Conservation (phyloP, 1,140 invertebrate genomes). For the Reticulitermes speratus region DNA sequence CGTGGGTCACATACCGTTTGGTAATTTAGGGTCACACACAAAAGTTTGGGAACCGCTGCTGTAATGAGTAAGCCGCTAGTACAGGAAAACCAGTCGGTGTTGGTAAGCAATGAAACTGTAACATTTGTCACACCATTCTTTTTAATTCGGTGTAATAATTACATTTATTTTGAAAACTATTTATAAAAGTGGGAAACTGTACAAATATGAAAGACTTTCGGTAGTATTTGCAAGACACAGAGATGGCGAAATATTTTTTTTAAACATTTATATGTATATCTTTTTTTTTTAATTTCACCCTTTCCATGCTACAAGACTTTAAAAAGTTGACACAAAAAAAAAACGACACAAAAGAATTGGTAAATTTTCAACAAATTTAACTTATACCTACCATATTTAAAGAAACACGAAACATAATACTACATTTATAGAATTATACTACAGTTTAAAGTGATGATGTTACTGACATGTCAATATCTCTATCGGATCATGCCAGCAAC, state of each 20-base stretch:
- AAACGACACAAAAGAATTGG: neutral
- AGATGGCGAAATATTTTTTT: neutral
- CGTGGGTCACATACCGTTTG: too few relatives aligned
- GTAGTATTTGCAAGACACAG: neutral
- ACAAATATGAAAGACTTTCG: neutral
- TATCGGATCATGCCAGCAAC: neutral
- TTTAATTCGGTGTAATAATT: neutral
- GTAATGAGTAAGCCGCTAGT: too few relatives aligned
- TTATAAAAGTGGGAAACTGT: constrained; percentile 17
- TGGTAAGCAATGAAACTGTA: neutral
- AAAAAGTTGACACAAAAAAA: neutral
- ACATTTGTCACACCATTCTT: neutral
- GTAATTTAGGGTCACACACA: too few relatives aligned
- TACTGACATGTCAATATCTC: neutral
- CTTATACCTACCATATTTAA: neutral
- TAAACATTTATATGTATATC: neutral
- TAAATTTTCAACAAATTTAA: neutral
- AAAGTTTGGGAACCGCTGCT: too few relatives aligned
- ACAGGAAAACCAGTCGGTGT: too few relatives aligned
- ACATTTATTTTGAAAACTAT: constrained; percentile 4
- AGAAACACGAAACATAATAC: neutral
- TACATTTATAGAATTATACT: neutral
- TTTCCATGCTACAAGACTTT: constrained; percentile 6
- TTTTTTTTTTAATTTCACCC: constrained; percentile 6
- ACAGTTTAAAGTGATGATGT: neutral